phyloP scores from a whole-genome alignment of 2,888 invertebrate species.

The Globia sparganii region DNA sequence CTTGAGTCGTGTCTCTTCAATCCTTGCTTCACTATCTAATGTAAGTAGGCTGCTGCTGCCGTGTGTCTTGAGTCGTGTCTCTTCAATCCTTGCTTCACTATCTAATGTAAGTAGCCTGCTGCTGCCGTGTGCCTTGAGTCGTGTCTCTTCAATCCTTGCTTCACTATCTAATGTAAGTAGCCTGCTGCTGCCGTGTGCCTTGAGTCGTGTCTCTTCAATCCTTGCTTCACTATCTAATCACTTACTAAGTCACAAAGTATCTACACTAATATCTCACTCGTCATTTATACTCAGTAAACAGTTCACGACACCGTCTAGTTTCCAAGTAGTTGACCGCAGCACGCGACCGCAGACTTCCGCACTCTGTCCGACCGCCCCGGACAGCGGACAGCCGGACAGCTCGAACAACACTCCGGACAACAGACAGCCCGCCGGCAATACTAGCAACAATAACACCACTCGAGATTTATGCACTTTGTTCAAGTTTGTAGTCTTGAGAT shows the following conservation, averaged over 20 bases:
- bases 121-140: too few relatives aligned
- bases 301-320: background rate
- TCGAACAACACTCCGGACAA: slow-evolving; percentile 11
- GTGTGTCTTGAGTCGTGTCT: background rate
- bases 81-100: background rate
- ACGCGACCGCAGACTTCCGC: slow-evolving; percentile 10
- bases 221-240: background rate
- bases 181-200: too few relatives aligned
- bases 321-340: slow-evolving; percentile 25
- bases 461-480: slow-evolving; percentile 58
- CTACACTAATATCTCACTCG: background rate
- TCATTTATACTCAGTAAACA: slow-evolving; percentile 7
- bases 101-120: too few relatives aligned
- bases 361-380: slow-evolving; percentile 12
- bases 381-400: slow-evolving; percentile 9
- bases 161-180: background rate
- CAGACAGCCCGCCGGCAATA: slow-evolving; percentile 40
- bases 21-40: background rate
- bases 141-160: background rate
- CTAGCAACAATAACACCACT: slow-evolving; percentile 46
- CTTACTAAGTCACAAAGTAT: background rate
- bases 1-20: background rate
- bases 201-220: background rate
- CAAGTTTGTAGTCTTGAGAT: slow-evolving; percentile 42
- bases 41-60: too few relatives aligned